Base-by-base conservation (phyloP, 2,888 invertebrate species). In the Diarsia rubi region DNA sequence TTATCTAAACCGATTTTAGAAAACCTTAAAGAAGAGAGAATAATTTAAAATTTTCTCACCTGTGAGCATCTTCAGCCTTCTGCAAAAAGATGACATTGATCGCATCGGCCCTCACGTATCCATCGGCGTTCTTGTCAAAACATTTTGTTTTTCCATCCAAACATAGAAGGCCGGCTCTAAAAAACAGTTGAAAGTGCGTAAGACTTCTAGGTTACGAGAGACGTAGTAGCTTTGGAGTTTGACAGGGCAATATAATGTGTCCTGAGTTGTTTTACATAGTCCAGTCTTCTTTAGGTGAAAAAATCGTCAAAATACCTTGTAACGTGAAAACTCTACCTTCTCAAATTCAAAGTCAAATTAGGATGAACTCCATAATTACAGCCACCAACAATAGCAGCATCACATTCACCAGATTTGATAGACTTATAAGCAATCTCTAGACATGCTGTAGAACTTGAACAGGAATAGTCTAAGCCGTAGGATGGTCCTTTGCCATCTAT, bases 91-190 rank as follows among this genome's bases (percentile, higher is more conserved):
- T 84, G 0, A 97, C 97, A 66, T 96, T 97, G 5, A 98, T 91
- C 0, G 98, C 97, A 92, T 98, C 98, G 69, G 98, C 97, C 64
- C 98, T 97, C 0, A 97, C 97, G 86, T 98, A 98, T 0, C 98
- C 98, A 88, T 97, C 97, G 1, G 97, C 98, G 54, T 97, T 96
- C 63, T 97, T 97, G 92, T 99, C 99, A 91, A 99, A 99, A 0
- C 98, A 98, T 89, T 98, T 98, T 90, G 99, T 99, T 78, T 97
- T 97, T 0, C 99, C 99, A 84, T 99, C 98, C 5, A 90, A 65
- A 72, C 92, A 90, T 1, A 92, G 65, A 12, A 91, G 86, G 8
- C 91, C 93, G 44, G 78, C 74, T 65, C 87, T 87, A 27, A 47
- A 87, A 83, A 63, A 14, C 0, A 52, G 37, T 19, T 19, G 0